Evolutionary conservation across 1,140 invertebrate genomes (phyloP), one percentile per base, ranked within the genome.

Genomic region (Battus philenor): DNA sequence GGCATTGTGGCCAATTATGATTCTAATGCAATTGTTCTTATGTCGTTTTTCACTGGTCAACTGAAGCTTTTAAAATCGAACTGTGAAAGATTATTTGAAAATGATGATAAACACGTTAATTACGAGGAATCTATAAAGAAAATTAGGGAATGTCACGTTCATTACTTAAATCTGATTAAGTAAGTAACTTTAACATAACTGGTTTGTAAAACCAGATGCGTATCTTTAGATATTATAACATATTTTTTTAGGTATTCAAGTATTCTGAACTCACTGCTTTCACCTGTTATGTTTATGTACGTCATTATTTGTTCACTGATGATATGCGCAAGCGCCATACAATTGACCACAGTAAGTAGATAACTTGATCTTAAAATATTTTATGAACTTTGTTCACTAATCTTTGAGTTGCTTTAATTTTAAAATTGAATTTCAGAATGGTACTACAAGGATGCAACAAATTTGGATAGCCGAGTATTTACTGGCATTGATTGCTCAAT

Each of bases 31-130:
- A 56, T 80, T 7, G 72, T 68, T 0, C 32, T 79, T 41, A 79
- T 83, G 68, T 38, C 60, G 0, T 83, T 83, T 65, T 80, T 83
- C 36, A 47, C 62, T 34, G 79, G 76, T 2, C 79, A 83, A 34
- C 32, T 83, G 1, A 65, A 66, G 5, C 30, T 80, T 27, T 36
- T 83, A 18, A 67, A 56, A 11, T 16, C 15, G 1, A 76, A 79
- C 9, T 80, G 74, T 53, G 38, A 53, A 5, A 55, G 47, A 26
- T 39, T 80, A 16, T 83, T 83, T 39, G 57, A 44, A 10, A 43
- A 63, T 20, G 57, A 44, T 9, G 44, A 63, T 20, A 50, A 47
- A 8, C 20, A 46, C 12, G 43, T 55, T 3, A 17, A 11, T 7
- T 45, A 68, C n/a, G 55, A 50, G 53, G 53, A 59, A 24, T 54